phyloP scores from a whole-genome alignment of 1,140 invertebrate species.

The Sycophila sp. region DNA sequence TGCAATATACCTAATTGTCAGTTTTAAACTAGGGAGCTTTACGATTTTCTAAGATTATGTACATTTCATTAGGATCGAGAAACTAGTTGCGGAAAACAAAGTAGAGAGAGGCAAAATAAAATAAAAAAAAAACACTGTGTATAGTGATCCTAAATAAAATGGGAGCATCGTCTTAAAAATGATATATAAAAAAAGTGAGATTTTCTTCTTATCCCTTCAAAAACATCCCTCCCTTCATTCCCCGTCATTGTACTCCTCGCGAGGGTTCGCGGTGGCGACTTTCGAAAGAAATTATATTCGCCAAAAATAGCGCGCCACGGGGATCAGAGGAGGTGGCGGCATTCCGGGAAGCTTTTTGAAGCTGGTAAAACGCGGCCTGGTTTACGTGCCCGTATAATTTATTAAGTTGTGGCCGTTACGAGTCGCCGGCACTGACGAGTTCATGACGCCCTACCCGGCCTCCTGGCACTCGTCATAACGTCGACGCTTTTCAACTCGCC shows the following conservation, averaged over 20 bases:
- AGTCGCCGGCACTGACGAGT: conserved; percentile 35
- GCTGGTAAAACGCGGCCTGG: conserved; percentile 41
- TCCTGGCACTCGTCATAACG: no score
- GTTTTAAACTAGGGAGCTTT: conserved; percentile 62
- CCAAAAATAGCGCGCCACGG: conserved; percentile 57
- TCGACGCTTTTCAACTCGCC: no score
- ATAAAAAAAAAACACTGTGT: conserved; percentile 59
- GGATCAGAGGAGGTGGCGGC: no score
- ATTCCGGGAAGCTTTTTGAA: conserved; percentile 63
- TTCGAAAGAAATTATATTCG: conserved; percentile 56
- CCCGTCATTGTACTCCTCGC: no score
- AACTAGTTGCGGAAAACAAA: no score
- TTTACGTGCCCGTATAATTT: conserved; percentile 58
- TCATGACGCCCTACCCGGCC: conserved; percentile 43
- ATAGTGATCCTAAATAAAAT: conserved; percentile 64
- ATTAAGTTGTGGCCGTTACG: conserved; percentile 62
- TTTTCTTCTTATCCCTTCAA: neutral
- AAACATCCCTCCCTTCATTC: no score
- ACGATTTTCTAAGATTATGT: conserved; percentile 59
- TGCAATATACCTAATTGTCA: conserved; percentile 65
- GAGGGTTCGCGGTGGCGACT: conserved; percentile 1
- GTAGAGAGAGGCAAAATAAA: no score
- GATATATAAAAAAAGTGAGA: neutral
- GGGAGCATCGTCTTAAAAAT: conserved; percentile 58
- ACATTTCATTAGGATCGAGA: conserved; percentile 41